Evolutionary conservation across 2,113 vertebrate species (phyloP).

Genomic region (Odocoileus hemionus): DNA sequence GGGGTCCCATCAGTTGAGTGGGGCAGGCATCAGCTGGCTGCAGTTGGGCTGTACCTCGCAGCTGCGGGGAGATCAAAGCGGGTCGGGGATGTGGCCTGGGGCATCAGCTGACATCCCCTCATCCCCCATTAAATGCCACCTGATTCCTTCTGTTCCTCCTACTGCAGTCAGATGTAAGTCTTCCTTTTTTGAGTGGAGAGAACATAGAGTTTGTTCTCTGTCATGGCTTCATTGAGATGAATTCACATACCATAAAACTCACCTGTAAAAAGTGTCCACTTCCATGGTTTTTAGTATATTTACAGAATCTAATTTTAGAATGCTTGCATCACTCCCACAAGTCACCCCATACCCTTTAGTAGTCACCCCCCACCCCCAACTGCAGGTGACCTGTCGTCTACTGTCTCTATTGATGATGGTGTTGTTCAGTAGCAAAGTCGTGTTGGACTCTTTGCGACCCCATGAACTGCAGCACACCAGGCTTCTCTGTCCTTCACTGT

Average conservation of each 20-base stretch:
- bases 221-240: accelerated
- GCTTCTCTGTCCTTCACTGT: not conserved
- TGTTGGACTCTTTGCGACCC: not conserved
- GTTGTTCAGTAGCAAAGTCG: not conserved
- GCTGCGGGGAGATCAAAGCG: not conserved
- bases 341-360: accelerated
- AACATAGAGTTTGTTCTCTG: not conserved
- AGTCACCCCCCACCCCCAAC: not conserved
- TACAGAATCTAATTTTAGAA: not conserved
- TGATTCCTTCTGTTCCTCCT: accelerated
- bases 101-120: accelerated
- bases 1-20: accelerated
- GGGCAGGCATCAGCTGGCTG: accelerated
- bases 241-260: no score
- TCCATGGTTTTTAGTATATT: not conserved
- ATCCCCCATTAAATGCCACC: no score
- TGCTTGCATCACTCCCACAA: not conserved
- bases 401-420: accelerated
- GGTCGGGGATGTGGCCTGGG: not conserved
- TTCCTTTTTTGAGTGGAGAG: not conserved
- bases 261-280: accelerated
- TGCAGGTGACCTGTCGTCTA: accelerated
- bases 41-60: not conserved
- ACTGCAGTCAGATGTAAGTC: not conserved
- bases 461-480: not conserved